Evolutionary conservation across 2,888 invertebrate genomes (phyloP).

Genomic region (Meiosimyza decipiens): DNA sequence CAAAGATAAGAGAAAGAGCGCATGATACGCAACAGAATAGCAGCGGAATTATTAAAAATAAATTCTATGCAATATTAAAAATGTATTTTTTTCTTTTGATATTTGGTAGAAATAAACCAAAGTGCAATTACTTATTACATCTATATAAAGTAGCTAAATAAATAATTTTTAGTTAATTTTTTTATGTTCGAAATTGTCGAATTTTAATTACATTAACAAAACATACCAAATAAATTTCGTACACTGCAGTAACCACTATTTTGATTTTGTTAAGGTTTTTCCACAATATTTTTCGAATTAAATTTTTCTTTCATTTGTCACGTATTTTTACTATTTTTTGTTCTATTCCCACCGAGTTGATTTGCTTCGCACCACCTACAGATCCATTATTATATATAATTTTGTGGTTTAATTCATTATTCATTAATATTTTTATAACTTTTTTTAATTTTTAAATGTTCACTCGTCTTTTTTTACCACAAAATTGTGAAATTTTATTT

Average conservation of each 20-base stretch:
- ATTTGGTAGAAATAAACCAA: too few species aligned
- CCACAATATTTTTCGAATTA: background rate
- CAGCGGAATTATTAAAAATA: too few species aligned
- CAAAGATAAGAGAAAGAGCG: too few species aligned
- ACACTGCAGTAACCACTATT: background rate
- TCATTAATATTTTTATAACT: background rate
- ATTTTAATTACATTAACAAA: too few species aligned
- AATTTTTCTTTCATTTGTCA: conserved; percentile 19
- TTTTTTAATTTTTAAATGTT: background rate
- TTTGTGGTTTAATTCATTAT: background rate
- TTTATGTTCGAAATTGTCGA: background rate
- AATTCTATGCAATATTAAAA: too few species aligned
- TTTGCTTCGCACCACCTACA: too few species aligned
- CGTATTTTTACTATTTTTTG: background rate
- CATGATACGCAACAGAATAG: too few species aligned
- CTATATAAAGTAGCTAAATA: background rate
- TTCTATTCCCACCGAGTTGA: background rate
- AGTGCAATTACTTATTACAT: too few species aligned
- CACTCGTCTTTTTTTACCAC: background rate
- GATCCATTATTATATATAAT: background rate
- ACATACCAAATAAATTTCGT: conserved; percentile 14
- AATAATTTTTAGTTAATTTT: background rate
- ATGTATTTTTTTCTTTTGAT: too few species aligned
- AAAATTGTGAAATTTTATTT: conserved; percentile 19
- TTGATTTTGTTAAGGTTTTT: background rate